phyloP scores from a whole-genome alignment of 2,113 vertebrate species.

The Bucco capensis region DNA sequence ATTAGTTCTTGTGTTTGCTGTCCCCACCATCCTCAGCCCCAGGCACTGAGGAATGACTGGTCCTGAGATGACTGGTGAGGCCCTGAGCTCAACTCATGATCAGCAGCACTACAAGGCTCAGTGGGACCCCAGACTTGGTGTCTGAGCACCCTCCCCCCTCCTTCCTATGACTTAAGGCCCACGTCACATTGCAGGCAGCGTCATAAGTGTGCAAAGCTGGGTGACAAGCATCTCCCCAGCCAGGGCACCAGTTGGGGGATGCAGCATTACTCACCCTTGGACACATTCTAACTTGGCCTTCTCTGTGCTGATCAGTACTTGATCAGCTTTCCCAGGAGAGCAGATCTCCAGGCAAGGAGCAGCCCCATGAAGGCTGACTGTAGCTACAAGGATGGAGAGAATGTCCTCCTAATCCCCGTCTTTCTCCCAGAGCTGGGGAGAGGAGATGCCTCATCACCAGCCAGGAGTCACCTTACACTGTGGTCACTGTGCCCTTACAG shows the following conservation, averaged over 20 bases:
- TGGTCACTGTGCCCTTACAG: background rate
- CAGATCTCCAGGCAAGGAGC: background rate
- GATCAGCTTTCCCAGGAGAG: background rate
- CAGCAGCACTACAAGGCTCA: rapidly evolving
- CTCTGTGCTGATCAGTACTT: background rate
- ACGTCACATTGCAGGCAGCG: background rate
- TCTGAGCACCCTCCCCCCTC: rapidly evolving
- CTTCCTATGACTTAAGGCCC: background rate
- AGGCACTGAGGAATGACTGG: background rate
- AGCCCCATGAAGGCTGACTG: background rate
- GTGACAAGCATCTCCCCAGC: background rate
- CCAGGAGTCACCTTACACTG: background rate
- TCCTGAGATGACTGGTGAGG: too few relatives aligned
- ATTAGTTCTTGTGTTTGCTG: too few relatives aligned
- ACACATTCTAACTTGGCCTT: too few relatives aligned
- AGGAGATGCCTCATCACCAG: background rate
- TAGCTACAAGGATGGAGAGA: background rate
- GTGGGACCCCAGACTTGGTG: background rate
- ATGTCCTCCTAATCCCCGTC: background rate
- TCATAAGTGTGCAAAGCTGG: background rate
- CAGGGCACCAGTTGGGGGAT: background rate
- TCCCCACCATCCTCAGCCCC: background rate
- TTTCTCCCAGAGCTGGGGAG: background rate
- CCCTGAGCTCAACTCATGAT: rapidly evolving
- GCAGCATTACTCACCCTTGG: too few relatives aligned